A percentile compares a stretch with the other conserved stretches of the same genome.
phyloP scores from a whole-genome alignment of 2,888 invertebrate species.

The Minunthozetes semirufus region DNA sequence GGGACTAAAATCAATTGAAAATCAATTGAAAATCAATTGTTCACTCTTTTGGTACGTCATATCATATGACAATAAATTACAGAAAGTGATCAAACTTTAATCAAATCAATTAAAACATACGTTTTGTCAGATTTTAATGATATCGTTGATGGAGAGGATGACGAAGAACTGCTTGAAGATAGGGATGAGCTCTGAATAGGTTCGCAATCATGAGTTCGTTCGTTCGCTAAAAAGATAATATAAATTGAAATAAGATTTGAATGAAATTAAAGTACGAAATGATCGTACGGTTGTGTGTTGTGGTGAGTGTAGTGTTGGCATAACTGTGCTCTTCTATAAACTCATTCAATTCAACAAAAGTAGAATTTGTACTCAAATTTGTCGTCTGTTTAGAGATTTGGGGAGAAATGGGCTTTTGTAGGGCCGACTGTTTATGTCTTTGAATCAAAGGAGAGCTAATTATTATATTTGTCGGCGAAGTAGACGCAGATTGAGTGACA shows the following conservation, averaged over 20 bases:
- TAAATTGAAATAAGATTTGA: not conserved
- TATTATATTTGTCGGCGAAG: conserved; percentile 9
- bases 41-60: not conserved
- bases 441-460: conserved; percentile 11
- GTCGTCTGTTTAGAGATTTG: not conserved
- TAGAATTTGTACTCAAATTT: conserved; percentile 20
- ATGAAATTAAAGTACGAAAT: not conserved
- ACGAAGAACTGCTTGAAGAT: conserved; percentile 4
- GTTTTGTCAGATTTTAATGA: conserved; percentile 11
- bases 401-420: not conserved
- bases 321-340: conserved; percentile 51
- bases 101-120: not conserved
- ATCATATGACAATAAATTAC: not conserved
- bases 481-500: conserved; percentile 5
- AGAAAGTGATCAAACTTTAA: not conserved
- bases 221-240: not conserved
- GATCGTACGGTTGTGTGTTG: too few species aligned
- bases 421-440: not conserved
- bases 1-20: not conserved
- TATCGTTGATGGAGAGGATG: conserved; percentile 16
- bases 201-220: not conserved
- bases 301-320: conserved; percentile 52
- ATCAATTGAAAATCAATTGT: not conserved
- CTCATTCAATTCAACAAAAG: not conserved
- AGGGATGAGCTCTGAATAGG: not conserved